Base-by-base conservation (phyloP, 2,888 invertebrate species). In the Spodoptera picta region DNA sequence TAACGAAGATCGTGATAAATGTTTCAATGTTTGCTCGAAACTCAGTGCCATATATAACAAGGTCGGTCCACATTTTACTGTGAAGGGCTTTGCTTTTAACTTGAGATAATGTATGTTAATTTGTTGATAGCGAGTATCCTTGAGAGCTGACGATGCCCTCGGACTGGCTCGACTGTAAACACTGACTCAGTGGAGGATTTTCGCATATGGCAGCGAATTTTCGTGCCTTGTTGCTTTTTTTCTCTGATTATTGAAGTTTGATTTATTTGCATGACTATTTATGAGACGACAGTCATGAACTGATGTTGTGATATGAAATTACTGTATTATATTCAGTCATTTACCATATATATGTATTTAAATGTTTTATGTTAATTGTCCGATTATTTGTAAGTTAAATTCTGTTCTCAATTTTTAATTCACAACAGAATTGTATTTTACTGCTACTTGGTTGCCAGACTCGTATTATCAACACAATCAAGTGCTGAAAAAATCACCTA, bases 11-110 rank as follows among this genome's bases (percentile, higher is more conserved):
- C 9, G 2, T 2, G 3, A 27, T 53, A 53, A 63, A 58, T 56
- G 19, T 57, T 9, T 55, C 54, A 44, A 3, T 36, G 45, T 46
- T 57, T 57, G 31, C 52, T 47, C 51, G 3, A 43, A 69, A 51
- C 43, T 55, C 54, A 6, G 46, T 5, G 23, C 7, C 14, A 47
- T 55, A 47, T 53, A 57, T 69, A 57, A 64, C 53, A 51, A 47
- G 46, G 51, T 54, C 42, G 60, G 65, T 65, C 64, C 71, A 55
- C 53, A 61, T 65, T 65, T 56, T 64, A 56, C 79, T 60, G 79
- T 82, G 86, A 85, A 87, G 88, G 87, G 69, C 84, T 81, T 61
- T 41, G 81, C 80, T 83, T 86, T 87, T 82, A 80, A 72, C 61
- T 60, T 62, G 53, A 73, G 80, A 80, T 87, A 85, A 86, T 85